Evolutionary conservation across 1,140 invertebrate species (phyloP).

Genomic region (Dendrolimus punctatus): DNA sequence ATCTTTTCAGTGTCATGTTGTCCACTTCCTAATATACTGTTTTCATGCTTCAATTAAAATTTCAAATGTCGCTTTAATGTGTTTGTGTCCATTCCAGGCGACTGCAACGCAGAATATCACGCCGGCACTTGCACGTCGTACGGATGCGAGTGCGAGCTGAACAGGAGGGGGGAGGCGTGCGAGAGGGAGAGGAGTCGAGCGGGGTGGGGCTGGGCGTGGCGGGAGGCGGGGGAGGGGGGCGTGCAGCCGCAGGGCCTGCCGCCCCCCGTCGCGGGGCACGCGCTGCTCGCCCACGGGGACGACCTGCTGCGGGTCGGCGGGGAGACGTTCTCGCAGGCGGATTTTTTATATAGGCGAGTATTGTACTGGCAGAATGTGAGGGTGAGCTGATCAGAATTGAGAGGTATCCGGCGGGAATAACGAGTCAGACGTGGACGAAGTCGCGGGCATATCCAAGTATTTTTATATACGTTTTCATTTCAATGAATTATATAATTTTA

Average conservation of each 20-base stretch:
- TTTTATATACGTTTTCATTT: too few relatives aligned
- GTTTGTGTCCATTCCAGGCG: conserved; percentile 27
- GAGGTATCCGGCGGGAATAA: too few relatives aligned
- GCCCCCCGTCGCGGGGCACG: conserved; percentile 40
- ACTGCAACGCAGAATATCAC: conserved; percentile 44
- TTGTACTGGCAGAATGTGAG: too few relatives aligned
- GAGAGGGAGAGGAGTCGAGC: conserved; percentile 21
- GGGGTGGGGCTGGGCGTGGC: conserved; percentile 44
- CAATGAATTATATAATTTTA: too few relatives aligned
- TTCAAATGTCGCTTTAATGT: neutral
- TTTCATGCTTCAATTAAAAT: neutral
- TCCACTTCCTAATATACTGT: neutral
- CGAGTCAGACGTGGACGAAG: too few relatives aligned
- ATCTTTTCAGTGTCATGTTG: neutral
- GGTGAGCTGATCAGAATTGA: too few relatives aligned
- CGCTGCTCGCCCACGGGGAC: conserved; percentile 25
- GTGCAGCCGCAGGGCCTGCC: conserved; percentile 17
- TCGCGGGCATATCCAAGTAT: too few relatives aligned
- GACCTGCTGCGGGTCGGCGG: conserved; percentile 44
- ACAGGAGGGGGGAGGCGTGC: conserved; percentile 29
- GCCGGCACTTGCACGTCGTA: conserved; percentile 34
- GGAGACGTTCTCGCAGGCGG: conserved; percentile 35
- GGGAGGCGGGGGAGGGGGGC: conserved; percentile 29
- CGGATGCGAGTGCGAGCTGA: conserved; percentile 37
- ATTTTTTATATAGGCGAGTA: conserved; percentile 45